Conservation (phyloP, 2,113 vertebrate species). For the Canis aureus region DNA sequence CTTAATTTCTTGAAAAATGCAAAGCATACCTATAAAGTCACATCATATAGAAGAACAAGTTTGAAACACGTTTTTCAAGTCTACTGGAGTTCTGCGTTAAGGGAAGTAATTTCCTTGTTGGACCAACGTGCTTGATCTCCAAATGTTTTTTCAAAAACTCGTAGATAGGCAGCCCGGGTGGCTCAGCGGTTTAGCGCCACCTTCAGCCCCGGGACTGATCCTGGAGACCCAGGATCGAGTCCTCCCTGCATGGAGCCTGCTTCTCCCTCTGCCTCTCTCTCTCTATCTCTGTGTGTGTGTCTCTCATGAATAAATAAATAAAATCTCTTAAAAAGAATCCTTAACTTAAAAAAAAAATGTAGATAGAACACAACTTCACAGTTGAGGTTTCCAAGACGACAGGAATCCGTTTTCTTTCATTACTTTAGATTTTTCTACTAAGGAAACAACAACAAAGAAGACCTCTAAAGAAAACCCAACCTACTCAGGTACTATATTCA, state of each 20-base stretch:
- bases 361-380: conserved; percentile 37
- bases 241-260: too few species aligned
- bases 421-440: conserved; percentile 13
- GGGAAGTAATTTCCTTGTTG: background rate
- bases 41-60: background rate
- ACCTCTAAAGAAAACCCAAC: background rate
- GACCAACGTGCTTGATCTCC: background rate
- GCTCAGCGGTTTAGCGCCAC: too few species aligned
- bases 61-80: conserved; percentile 11
- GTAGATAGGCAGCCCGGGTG: background rate
- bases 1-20: conserved; percentile 40
- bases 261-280: too few species aligned
- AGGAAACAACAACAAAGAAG: background rate
- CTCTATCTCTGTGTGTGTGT: too few species aligned
- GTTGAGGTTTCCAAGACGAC: background rate
- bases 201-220: too few species aligned
- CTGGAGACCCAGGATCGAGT: too few species aligned
- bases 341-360: background rate
- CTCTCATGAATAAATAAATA: too few species aligned
- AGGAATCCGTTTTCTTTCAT: conserved; percentile 39
- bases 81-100: background rate
- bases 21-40: conserved; percentile 23
- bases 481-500: background rate
- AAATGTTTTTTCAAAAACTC: background rate
- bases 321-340: too few species aligned